Evolutionary conservation across 2,888 invertebrate species (phyloP).

Genomic region (Acrobasis consociella): DNA sequence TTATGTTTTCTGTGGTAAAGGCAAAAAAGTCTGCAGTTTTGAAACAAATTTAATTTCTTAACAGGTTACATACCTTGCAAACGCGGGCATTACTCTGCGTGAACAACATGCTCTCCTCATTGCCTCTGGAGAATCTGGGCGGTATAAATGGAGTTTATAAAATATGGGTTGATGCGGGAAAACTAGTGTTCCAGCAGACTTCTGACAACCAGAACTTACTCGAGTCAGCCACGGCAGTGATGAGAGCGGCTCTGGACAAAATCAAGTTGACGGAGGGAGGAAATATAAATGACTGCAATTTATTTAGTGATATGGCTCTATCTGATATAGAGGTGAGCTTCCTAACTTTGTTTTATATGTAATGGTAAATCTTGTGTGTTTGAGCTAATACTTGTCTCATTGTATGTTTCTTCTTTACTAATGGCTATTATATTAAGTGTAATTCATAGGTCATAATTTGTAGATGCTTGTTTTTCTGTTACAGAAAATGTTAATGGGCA

Average conservation of each 20-base stretch:
- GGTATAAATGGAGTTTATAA: slow-evolving; percentile 84
- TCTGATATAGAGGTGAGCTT: slow-evolving; percentile 80
- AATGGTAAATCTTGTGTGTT: too few species aligned
- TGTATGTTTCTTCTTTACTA: too few species aligned
- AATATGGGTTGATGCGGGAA: slow-evolving; percentile 86
- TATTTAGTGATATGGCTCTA: slow-evolving; percentile 81
- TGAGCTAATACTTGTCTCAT: too few species aligned
- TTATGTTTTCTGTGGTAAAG: too few species aligned
- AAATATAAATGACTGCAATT: slow-evolving; percentile 52
- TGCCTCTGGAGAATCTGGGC: slow-evolving; percentile 85
- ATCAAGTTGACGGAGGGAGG: slow-evolving; percentile 76
- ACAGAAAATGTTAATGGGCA: slow-evolving; percentile 79
- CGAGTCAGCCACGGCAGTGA: slow-evolving; percentile 88
- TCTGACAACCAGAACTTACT: slow-evolving; percentile 78
- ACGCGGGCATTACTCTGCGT: slow-evolving; percentile 86
- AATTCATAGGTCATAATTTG: too few species aligned
- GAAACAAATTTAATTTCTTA: slow-evolving; percentile 37
- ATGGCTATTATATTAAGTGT: too few species aligned
- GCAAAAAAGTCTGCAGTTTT: too few species aligned
- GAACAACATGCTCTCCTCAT: slow-evolving; percentile 85
- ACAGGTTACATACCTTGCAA: slow-evolving; percentile 80
- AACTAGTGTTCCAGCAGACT: slow-evolving; percentile 82
- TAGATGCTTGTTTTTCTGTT: not conserved
- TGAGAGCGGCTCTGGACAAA: slow-evolving; percentile 88
- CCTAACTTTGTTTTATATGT: too few species aligned